phyloP scores from a whole-genome alignment of 2,888 invertebrate species.

The Ernsta delagoae region DNA sequence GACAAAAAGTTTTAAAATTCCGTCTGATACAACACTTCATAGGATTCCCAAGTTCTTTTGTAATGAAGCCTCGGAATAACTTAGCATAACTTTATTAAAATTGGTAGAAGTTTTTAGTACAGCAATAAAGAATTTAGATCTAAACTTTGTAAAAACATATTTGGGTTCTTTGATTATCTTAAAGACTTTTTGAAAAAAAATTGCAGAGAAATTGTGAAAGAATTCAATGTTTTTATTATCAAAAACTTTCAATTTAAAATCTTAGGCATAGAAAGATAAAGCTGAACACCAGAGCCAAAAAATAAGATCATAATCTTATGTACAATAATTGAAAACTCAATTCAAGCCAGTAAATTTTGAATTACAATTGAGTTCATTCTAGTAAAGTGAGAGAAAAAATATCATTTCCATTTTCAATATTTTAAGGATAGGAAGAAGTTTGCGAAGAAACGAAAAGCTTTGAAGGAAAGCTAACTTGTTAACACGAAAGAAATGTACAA shows the following conservation, averaged over 20 bases:
- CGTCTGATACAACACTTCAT: constrained; percentile 23
- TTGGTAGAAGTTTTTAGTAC: constrained; percentile 13
- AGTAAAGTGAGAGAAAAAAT: neutral
- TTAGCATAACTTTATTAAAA: constrained; percentile 7
- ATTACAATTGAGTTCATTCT: too few relatives aligned
- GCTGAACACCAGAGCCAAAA: too few relatives aligned
- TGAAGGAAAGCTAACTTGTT: constrained; percentile 10
- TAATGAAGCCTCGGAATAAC: constrained; percentile 11
- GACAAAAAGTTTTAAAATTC: constrained; percentile 16
- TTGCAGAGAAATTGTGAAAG: neutral
- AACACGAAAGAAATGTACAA: constrained; percentile 12
- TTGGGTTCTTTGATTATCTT: neutral
- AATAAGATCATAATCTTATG: too few relatives aligned
- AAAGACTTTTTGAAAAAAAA: neutral
- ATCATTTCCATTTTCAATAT: too few relatives aligned
- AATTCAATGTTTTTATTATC: neutral
- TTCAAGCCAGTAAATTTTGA: too few relatives aligned
- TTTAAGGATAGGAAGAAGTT: neutral
- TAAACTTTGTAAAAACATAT: neutral
- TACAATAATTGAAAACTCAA: too few relatives aligned
- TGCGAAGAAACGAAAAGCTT: constrained; percentile 19
- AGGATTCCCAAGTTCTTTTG: constrained; percentile 6
- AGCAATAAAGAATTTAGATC: neutral
- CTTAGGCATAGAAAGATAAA: too few relatives aligned
- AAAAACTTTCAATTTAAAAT: too few relatives aligned